phyloP scores from a whole-genome alignment of 2,888 invertebrate species.

The Yponomeuta plumbellus region DNA sequence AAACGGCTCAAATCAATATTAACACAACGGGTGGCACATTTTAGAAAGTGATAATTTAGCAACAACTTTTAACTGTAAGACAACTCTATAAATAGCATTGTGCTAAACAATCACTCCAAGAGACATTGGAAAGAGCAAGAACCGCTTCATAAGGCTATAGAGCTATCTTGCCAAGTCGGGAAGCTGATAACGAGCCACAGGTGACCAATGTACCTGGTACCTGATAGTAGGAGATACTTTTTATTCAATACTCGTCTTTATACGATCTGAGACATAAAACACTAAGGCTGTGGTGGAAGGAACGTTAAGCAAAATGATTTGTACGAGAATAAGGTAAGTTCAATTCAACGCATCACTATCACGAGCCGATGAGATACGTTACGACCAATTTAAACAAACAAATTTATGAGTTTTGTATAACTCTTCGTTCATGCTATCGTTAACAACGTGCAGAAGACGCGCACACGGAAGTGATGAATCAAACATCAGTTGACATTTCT shows the following conservation, averaged over 20 bases:
- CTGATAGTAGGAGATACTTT: too few species aligned
- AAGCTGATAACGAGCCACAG: conserved; percentile 3
- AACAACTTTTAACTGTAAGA: neutral
- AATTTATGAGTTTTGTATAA: too few species aligned
- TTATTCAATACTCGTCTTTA: too few species aligned
- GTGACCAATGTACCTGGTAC: too few species aligned
- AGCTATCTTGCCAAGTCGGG: neutral
- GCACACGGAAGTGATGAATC: conserved; percentile 43
- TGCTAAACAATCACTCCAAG: neutral
- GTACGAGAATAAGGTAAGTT: too few species aligned
- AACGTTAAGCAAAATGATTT: too few species aligned
- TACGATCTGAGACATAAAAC: too few species aligned
- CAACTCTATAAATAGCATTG: neutral
- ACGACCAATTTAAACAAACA: too few species aligned
- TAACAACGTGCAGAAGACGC: neutral
- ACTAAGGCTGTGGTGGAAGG: too few species aligned
- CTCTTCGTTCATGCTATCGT: too few species aligned
- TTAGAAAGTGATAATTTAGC: neutral
- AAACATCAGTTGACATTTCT: conserved; percentile 39
- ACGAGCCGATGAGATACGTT: too few species aligned
- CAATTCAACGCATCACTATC: too few species aligned
- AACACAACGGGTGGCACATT: neutral
- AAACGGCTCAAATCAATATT: neutral
- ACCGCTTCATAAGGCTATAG: neutral
- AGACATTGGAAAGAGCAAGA: neutral